A percentile compares a stretch with the other conserved stretches of the same genome.
Conservation (phyloP, 2,113 vertebrate genomes). For the Tupaia chinensis region DNA sequence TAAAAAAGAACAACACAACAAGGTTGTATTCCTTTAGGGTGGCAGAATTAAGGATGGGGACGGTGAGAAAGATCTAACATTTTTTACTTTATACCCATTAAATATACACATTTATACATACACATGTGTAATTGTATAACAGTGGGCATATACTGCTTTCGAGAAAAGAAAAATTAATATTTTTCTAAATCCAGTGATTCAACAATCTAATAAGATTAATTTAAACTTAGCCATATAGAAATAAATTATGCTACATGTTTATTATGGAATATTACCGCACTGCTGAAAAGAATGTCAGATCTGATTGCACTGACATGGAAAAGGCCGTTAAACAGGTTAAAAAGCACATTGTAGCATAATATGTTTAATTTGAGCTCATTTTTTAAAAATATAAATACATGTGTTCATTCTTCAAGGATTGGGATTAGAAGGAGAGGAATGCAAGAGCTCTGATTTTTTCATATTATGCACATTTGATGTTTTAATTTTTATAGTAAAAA, state of each 20-base stretch:
- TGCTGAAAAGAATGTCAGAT: background rate
- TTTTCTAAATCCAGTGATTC: slow-evolving; percentile 40
- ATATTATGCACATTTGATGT: background rate
- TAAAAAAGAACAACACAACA: too few species aligned
- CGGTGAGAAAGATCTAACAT: background rate
- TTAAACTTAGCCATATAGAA: slow-evolving; percentile 16
- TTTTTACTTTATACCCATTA: background rate
- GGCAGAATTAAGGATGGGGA: background rate
- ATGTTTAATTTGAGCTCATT: slow-evolving; percentile 50
- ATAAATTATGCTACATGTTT: background rate
- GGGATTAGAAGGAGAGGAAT: background rate
- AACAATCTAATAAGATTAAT: slow-evolving; percentile 19
- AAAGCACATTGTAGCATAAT: background rate
- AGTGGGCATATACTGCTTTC: slow-evolving; percentile 20
- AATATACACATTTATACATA: background rate
- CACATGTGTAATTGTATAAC: slow-evolving; percentile 48
- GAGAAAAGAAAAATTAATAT: background rate
- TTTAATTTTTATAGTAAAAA: slow-evolving; percentile 48
- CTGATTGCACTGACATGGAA: background rate
- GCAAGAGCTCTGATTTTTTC: background rate
- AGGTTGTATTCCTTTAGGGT: background rate
- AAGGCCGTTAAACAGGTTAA: slow-evolving; percentile 36
- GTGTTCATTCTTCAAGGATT: background rate
- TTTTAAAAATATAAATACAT: slow-evolving; percentile 74
- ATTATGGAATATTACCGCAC: background rate